A percentile compares a stretch with the other conserved stretches of the same genome.
Conservation (phyloP, 2,888 invertebrate genomes). For the Amphipyra berbera region DNA sequence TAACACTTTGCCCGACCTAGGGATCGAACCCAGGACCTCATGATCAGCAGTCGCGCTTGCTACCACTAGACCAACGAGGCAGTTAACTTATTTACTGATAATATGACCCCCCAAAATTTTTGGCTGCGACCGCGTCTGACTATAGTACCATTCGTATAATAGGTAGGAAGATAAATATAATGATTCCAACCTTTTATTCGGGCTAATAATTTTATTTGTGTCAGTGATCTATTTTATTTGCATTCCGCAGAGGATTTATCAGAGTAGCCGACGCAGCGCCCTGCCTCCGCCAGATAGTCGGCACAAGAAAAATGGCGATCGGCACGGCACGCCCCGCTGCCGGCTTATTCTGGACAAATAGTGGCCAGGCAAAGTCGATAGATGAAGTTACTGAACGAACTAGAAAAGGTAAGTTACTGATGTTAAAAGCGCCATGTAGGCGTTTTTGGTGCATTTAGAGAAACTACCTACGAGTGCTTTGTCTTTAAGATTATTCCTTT, state of each 20-base stretch:
- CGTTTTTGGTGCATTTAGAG: no score
- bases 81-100: no score
- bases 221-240: conserved; percentile 65
- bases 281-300: conserved; percentile 71
- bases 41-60: no score
- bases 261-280: conserved; percentile 72
- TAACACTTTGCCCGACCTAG: no score
- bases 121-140: no score
- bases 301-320: conserved; percentile 74
- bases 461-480: no score
- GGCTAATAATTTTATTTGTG: conserved; percentile 49
- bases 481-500: no score
- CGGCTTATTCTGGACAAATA: conserved; percentile 56
- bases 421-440: no score
- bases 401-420: not conserved
- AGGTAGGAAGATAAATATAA: conserved; percentile 28
- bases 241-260: conserved; percentile 74
- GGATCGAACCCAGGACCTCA: no score
- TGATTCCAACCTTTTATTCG: conserved; percentile 48
- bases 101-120: no score
- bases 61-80: no score
- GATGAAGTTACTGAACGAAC: conserved; percentile 22
- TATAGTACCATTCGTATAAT: not conserved
- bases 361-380: conserved; percentile 25
- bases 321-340: conserved; percentile 60